Conservation (phyloP, 2,797 vertebrate genomes). For the Chloroceryle inda region DNA sequence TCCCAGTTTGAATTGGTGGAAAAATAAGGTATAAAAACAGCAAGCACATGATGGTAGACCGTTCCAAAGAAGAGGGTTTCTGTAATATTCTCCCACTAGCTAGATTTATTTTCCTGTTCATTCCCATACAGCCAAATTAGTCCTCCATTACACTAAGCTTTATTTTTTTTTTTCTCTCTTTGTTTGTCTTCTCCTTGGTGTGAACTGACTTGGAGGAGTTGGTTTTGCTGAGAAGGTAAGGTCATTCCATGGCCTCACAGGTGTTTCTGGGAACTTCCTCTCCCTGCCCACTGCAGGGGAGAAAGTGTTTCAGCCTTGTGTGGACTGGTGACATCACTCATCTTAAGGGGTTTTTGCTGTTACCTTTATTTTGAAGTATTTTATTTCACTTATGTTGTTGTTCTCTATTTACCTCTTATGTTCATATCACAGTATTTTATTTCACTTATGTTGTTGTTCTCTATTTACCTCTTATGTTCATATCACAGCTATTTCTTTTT, state of each 20-base stretch:
- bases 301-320: neutral
- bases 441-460: rapidly evolving
- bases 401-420: neutral
- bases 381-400: rapidly evolving
- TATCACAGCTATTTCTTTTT: neutral
- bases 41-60: neutral
- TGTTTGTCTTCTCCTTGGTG: neutral
- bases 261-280: neutral
- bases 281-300: rapidly evolving
- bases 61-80: neutral
- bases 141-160: neutral
- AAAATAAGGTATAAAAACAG: neutral
- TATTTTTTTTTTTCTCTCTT: neutral
- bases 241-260: neutral
- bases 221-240: neutral
- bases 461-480: neutral
- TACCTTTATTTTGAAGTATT: neutral
- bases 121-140: neutral
- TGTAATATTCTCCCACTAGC: neutral
- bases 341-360: rapidly evolving
- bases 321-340: neutral
- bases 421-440: neutral
- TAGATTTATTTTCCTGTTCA: neutral
- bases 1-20: neutral
- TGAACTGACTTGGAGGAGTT: neutral